A percentile compares a stretch with the other conserved stretches of the same genome.
phyloP scores from a whole-genome alignment of 2,797 vertebrate genomes.

The Cyprinodon diabolis region DNA sequence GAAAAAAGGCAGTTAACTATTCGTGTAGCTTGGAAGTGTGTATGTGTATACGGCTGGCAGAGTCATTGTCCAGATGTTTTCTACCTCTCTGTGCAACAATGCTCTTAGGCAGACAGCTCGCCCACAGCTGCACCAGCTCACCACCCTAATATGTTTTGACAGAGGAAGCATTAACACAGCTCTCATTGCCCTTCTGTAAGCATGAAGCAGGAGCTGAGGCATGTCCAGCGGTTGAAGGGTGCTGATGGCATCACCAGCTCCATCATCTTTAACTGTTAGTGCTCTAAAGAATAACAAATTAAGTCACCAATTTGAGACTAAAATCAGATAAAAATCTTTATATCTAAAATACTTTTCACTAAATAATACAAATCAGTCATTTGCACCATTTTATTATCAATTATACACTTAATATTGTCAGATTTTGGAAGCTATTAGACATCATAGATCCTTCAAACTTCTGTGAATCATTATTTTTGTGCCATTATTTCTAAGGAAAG shows the following conservation, averaged over 20 bases:
- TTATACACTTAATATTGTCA: background rate
- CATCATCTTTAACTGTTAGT: background rate
- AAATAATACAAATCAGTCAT: background rate
- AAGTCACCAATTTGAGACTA: background rate
- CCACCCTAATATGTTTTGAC: constrained; percentile 72
- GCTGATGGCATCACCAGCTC: constrained; percentile 1
- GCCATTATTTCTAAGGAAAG: constrained; percentile 19
- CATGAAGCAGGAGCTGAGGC: constrained; percentile 43
- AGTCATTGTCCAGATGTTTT: constrained; percentile 54
- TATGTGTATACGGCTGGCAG: constrained; percentile 47
- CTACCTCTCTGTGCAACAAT: constrained; percentile 45
- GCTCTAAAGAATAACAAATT: background rate
- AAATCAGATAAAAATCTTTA: background rate
- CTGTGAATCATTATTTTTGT: background rate
- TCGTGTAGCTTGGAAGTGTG: constrained; percentile 13
- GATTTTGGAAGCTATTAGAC: background rate
- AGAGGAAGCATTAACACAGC: constrained; percentile 54
- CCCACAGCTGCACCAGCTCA: constrained; percentile 64
- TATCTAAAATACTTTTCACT: too few species aligned
- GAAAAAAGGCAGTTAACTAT: constrained; percentile 9
- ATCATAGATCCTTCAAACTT: constrained; percentile 8
- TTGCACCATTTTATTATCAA: background rate
- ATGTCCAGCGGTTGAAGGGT: constrained; percentile 8
- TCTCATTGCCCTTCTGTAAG: constrained; percentile 66
- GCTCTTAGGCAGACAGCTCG: constrained; percentile 59